phyloP scores from a whole-genome alignment of 2,888 invertebrate genomes.

The Phaonia tiefii region DNA sequence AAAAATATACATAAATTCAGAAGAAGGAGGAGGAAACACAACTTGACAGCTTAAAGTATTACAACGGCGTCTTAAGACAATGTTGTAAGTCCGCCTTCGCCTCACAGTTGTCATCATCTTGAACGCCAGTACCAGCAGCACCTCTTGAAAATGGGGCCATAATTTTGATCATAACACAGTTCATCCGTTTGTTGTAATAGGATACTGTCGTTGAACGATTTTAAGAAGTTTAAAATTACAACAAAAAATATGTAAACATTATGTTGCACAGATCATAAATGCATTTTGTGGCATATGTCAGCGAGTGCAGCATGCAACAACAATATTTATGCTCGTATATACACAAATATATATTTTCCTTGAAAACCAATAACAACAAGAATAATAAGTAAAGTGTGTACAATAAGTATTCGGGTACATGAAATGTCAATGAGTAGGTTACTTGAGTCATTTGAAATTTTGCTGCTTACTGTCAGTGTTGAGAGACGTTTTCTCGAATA shows the following conservation, averaged over 20 bases:
- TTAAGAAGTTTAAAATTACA: conserved; percentile 47
- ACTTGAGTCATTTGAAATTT: conserved; percentile 33
- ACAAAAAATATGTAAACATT: conserved; percentile 23
- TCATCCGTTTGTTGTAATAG: conserved; percentile 7
- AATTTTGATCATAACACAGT: conserved; percentile 45
- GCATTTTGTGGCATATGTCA: conserved; percentile 5
- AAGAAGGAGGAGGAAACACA: conserved; percentile 49
- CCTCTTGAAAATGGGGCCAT: conserved; percentile 1
- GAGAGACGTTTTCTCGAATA: neutral
- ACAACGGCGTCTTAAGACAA: conserved; percentile 23
- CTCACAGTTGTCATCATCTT: conserved; percentile 46
- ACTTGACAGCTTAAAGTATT: conserved; percentile 58
- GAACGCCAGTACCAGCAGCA: conserved; percentile 35
- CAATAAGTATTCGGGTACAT: neutral
- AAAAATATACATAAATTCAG: conserved; percentile 22
- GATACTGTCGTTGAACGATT: conserved; percentile 13
- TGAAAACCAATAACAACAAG: conserved; percentile 32
- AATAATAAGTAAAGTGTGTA: neutral
- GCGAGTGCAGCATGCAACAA: neutral
- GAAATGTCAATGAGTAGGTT: conserved; percentile 57
- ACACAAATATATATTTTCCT: neutral
- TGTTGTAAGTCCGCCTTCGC: neutral
- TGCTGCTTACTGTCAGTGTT: conserved; percentile 27
- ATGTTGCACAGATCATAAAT: conserved; percentile 39
- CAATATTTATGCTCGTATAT: neutral